These are phyloP conservation scores for Drosophila quadrilineata DNA, from an alignment of 1,140 invertebrate species.

Conservation along the genomic window DNA sequence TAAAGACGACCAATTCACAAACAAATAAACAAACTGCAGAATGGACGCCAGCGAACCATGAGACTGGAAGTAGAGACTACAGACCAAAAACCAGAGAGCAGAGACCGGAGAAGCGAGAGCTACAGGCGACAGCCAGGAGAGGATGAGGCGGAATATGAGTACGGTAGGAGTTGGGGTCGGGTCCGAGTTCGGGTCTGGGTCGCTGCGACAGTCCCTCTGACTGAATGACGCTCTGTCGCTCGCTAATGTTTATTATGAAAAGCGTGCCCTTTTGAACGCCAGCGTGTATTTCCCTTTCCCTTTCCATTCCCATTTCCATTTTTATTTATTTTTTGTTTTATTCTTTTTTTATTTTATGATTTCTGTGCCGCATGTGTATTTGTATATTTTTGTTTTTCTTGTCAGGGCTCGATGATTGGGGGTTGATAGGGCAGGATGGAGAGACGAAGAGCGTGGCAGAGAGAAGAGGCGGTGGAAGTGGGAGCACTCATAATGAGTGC, in stretches of 20 bases:
- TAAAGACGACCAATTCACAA: conserved; percentile 79
- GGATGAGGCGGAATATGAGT: background rate
- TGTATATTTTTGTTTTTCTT: conserved; percentile 56
- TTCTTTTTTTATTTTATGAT: conserved; percentile 55
- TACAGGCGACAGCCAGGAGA: conserved; percentile 20
- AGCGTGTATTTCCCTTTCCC: conserved; percentile 73
- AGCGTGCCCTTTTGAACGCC: conserved; percentile 78
- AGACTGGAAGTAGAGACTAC: conserved; percentile 24
- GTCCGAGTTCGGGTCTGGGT: conserved; percentile 3
- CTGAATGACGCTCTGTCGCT: conserved; percentile 28
- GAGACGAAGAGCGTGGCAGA: background rate
- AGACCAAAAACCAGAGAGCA: background rate
- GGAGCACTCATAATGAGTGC: conserved; percentile 71
- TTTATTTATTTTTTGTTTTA: conserved; percentile 53
- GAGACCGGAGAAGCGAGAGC: conserved; percentile 2
- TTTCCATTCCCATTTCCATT: no score
- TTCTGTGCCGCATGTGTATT: conserved; percentile 35
- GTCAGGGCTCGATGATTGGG: conserved; percentile 9
- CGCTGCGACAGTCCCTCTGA: conserved; percentile 14
- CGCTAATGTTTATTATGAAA: conserved; percentile 78
- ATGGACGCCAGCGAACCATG: conserved; percentile 51
- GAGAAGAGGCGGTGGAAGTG: background rate
- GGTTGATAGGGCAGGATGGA: background rate
- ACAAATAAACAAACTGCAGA: conserved; percentile 53
- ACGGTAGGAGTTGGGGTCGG: no score